Base-by-base conservation (phyloP, 2,113 vertebrate genomes). In the Protomyctophum bolini region DNA sequence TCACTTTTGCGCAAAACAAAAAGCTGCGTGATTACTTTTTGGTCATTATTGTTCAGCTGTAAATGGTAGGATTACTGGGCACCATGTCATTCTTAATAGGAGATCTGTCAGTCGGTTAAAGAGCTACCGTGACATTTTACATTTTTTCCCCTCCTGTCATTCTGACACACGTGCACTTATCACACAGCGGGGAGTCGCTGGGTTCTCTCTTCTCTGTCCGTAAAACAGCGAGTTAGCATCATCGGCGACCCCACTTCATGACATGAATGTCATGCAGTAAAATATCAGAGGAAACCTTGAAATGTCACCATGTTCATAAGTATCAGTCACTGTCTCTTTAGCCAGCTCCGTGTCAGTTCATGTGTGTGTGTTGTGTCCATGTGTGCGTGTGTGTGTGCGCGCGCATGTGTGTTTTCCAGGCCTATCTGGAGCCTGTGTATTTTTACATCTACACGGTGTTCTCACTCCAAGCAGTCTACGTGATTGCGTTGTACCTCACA, bases 371-470 rank as follows among this genome's bases (percentile, higher is more conserved):
- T 55, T 67, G 66, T 81, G 58, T 77, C 50, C 71, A 41, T 75
- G 70, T 73, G 48, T 75, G 66, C 79, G 59, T 79, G 72, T 75
- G 57, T 83, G 61, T 76, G 67, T 68, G 51, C 70, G 69, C 61
- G 62, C 73, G 45, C 68, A 68, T 68, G 15, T 82, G 48, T 72
- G 71, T 80, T 86, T 77, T 91, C 76, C 93, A 98, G 97, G 88
- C 88, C 1, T 96, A 96, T 73, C 88, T 99, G 88, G 97, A 98
- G 82, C 97, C 98, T 0, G 91, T 99, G 80, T 99, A 98, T 92
- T 99, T 99, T 94, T 99, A 99, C 93, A 96, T 99, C 83, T 98
- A 99, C 88, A 97, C 96, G 14, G 93, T 97, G 73, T 99, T 99
- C 90, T 96, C 96, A 58, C 95, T 98, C 76, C 97, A 99, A 82